Evolutionary conservation across 2,113 vertebrate genomes (phyloP), one percentile per base, ranked within the genome.

Genomic region (Ranitomeya imitator): DNA sequence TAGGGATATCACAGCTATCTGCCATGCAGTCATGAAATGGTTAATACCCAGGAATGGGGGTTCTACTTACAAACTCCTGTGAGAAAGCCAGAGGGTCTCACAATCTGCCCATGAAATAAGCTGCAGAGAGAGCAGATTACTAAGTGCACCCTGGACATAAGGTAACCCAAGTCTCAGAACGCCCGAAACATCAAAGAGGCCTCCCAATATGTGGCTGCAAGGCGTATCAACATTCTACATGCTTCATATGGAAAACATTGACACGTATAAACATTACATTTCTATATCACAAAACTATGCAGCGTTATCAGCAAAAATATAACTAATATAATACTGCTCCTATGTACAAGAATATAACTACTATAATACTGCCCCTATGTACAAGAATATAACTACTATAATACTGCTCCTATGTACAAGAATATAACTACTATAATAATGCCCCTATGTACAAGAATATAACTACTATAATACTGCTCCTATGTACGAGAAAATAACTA

Each of bases 361-460:
- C 26, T 31, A 31, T 31, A 31, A 31, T 31, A 31, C 26, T 31
- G 26, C 26, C 26, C 26, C 26, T 31, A 31, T 31, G 26, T 65
- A 65, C 63, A 65, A 65, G 63, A 65, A 65, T 65, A 65, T 65
- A 65, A n/a, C 63, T 65, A n/a, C 63, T 65, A 65, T n/a, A 65
- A 65, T 71, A 71, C 67, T 65, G 21, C 63, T n/a, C 63, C 63
- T 65, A 65, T 65, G 7, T 65, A 65, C 63, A n/a, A 65, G 63
- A 65, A 65, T n/a, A 65, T 65, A 65, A 65, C 63, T 65, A n/a
- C 63, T 65, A 65, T 65, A 65, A 65, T 65, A 65, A 19, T 65
- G 7, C 63, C n/a, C 63, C 63, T 65, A 65, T 65, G 21, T 65
- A 55, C 54, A 65, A 65, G 63, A 65, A 65, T 65, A 65, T 65